A percentile compares a stretch with the other conserved stretches of the same genome.
phyloP scores from a whole-genome alignment of 2,113 vertebrate genomes.

The Phylloscopus whistleri region DNA sequence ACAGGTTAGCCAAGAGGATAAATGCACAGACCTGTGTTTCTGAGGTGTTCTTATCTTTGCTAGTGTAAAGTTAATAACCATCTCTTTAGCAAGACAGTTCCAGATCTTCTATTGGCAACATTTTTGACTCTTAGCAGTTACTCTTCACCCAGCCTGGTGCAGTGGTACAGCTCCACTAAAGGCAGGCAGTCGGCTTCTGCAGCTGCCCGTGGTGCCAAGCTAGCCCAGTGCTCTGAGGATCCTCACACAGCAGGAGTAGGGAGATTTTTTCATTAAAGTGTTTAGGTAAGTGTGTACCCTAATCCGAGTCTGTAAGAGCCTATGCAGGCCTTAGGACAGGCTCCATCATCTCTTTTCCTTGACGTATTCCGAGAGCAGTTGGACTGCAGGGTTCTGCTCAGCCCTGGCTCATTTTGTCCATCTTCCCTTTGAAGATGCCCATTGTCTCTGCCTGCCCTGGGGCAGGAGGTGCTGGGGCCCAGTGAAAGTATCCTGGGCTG shows the following conservation, averaged over 20 bases:
- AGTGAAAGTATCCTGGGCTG: not conserved
- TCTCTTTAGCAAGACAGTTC: not conserved
- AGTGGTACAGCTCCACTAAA: not conserved
- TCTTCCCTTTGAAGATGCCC: not conserved
- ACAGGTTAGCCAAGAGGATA: not conserved
- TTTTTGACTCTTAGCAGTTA: not conserved
- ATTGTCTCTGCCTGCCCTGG: not conserved
- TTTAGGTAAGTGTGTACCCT: not conserved
- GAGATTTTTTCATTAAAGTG: not conserved
- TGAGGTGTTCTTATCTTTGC: not conserved
- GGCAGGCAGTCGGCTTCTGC: fast-evolving
- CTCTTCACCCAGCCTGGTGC: not conserved
- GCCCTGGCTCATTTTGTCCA: not conserved
- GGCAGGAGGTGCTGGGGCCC: not conserved
- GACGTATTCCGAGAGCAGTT: not conserved
- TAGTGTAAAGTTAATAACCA: not conserved
- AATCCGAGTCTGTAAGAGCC: not conserved
- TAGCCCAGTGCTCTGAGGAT: not conserved
- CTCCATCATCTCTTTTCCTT: not conserved
- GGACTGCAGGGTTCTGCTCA: not conserved
- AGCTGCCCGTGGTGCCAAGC: not conserved
- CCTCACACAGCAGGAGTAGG: not conserved
- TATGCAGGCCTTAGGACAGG: not conserved
- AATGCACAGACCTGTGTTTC: not conserved
- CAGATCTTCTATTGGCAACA: not conserved